These are phyloP conservation scores for Diogma glabrata DNA, from an alignment of 2,888 invertebrate genomes.

Conservation along the genomic window DNA sequence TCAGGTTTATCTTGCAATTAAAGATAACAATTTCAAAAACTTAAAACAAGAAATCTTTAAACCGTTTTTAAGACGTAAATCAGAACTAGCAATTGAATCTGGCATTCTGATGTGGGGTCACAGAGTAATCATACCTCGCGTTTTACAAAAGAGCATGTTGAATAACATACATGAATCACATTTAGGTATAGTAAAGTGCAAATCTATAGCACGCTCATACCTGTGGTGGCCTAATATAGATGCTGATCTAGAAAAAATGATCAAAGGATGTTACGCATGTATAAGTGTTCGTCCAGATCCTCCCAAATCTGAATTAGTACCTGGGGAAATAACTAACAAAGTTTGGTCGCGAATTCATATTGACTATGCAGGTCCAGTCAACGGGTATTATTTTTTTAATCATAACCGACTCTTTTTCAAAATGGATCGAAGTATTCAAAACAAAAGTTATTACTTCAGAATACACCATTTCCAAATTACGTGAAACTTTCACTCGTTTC, in stretches of 20 bases:
- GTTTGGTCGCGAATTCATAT: not conserved
- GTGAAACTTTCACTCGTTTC: no score
- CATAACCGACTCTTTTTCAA: no score
- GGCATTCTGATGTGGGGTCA: not conserved
- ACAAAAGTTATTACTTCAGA: no score
- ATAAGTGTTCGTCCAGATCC: not conserved
- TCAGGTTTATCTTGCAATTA: no score
- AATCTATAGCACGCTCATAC: not conserved
- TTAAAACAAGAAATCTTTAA: no score
- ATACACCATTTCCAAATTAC: no score
- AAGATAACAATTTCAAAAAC: no score
- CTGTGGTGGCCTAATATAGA: not conserved
- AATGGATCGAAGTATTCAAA: no score
- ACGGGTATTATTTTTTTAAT: not conserved
- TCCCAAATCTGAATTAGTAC: not conserved
- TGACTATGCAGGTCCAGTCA: not conserved
- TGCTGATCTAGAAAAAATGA: not conserved
- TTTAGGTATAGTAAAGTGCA: not conserved
- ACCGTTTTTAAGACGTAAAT: no score
- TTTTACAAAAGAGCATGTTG: not conserved
- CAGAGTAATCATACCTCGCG: not conserved
- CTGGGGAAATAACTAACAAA: not conserved
- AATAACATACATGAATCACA: not conserved
- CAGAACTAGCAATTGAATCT: not conserved
- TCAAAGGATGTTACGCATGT: not conserved